Evolutionary conservation across 2,888 invertebrate species (phyloP), one percentile per base, ranked within the genome.

Genomic region (Hylaea fasciaria): DNA sequence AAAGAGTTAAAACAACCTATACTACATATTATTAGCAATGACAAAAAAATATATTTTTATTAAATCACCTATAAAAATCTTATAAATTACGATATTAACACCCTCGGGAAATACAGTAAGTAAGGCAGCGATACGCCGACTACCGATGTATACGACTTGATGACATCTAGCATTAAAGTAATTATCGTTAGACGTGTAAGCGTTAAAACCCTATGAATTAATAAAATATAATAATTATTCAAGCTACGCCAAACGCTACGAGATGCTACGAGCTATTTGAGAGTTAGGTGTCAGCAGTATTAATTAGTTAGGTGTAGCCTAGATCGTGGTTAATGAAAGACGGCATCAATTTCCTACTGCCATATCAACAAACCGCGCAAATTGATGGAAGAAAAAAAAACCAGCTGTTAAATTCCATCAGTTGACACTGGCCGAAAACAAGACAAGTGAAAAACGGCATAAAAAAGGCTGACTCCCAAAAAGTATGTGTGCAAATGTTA

Each of bases 111-210:
- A 81, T 81, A 78, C 74, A 68, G 67, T 68, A 80, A 81, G 81
- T 81, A 80, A 67, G 62, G 62, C 60, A 55, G 55, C 59, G 66
- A 69, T 29, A 52, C 53, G 52, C 14, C 58, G 37, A 16, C 35
- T 37, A 32, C 39, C 13, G 37, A 44, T 35, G 58, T 58, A 58
- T 57, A 57, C 22, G 37, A 17, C 22, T 46, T 66, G 57, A 67
- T 70, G 61, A 65, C 56, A 72, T 73, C 70, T 75, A 77, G 74
- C 68, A 71, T 76, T 83, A 86, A 32, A 83, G 80, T 87, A 84
- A 87, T 87, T 86, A 87, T 86, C 78, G 80, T 86, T 87, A 87
- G 83, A 85, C 80, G 73, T 73, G 76, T 77, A 77, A 75, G 72
- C 76, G n/a, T n/a, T n/a, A n/a, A 77, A 79, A 73, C 76, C 80